Conservation (phyloP, 1,140 invertebrate genomes). For the Drosophila ogumai region DNA sequence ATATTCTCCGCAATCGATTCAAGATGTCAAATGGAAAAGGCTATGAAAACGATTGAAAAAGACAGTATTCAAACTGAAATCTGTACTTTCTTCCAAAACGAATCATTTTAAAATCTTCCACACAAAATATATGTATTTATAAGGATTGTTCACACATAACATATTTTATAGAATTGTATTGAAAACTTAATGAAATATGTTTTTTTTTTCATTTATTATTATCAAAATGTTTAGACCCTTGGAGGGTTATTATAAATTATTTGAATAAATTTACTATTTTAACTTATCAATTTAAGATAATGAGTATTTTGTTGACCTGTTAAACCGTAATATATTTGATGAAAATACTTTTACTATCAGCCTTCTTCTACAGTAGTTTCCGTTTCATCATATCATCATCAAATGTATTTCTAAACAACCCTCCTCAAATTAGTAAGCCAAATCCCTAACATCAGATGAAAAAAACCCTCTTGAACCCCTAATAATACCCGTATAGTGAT, state of each 20-base stretch:
- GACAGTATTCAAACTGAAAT: too few relatives aligned
- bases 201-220: background rate
- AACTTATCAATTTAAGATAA: too few relatives aligned
- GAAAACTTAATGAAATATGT: too few relatives aligned
- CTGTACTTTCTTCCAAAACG: background rate
- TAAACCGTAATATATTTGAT: background rate
- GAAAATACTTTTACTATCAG: background rate
- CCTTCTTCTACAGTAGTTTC: background rate
- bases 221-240: background rate
- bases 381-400: too few relatives aligned
- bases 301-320: too few relatives aligned
- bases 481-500: conserved; percentile 2
- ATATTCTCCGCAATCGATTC: background rate
- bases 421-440: background rate
- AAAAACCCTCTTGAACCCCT: background rate
- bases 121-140: background rate
- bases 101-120: background rate
- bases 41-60: too few relatives aligned
- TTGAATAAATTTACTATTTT: too few relatives aligned
- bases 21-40: too few relatives aligned
- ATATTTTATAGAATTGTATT: background rate
- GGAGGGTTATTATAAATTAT: too few relatives aligned
- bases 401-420: background rate
- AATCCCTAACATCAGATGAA: background rate
- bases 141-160: too few relatives aligned